phyloP scores from a whole-genome alignment of 2,113 vertebrate species.

The Centropristis striata region DNA sequence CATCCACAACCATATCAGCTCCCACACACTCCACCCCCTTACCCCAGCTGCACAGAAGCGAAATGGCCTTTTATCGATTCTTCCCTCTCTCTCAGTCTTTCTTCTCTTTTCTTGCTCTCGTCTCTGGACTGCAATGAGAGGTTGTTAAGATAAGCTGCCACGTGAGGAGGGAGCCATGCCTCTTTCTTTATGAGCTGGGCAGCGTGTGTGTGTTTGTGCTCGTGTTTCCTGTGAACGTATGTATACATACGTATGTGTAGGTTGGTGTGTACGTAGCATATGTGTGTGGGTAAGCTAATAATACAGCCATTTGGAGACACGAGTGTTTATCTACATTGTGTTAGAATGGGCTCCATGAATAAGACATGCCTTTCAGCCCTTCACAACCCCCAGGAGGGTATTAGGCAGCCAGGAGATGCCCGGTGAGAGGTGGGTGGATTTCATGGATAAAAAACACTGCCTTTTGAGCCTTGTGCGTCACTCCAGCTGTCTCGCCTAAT shows the following conservation, averaged over 20 bases:
- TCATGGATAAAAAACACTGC: slow-evolving; percentile 17
- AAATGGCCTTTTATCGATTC: slow-evolving; percentile 84
- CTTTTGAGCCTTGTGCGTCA: slow-evolving; percentile 43
- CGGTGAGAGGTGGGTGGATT: not conserved
- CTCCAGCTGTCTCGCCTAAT: slow-evolving; percentile 50
- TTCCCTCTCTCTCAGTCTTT: slow-evolving; percentile 46
- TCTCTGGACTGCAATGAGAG: slow-evolving; percentile 64
- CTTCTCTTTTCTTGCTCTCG: slow-evolving; percentile 54
- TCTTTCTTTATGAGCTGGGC: slow-evolving; percentile 20
- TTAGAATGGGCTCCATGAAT: slow-evolving; percentile 51
- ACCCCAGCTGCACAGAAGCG: slow-evolving; percentile 61
- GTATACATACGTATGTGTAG: not conserved
- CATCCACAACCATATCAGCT: slow-evolving; percentile 71
- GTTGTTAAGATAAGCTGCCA: slow-evolving; percentile 70
- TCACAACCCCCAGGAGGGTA: slow-evolving; percentile 29
- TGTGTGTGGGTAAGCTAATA: slow-evolving; percentile 42
- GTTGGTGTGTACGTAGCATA: not conserved
- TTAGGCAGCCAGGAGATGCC: slow-evolving; percentile 3
- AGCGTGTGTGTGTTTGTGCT: slow-evolving; percentile 6
- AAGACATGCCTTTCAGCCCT: slow-evolving; percentile 36
- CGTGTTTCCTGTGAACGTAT: not conserved
- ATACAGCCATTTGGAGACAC: slow-evolving; percentile 36
- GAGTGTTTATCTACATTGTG: slow-evolving; percentile 50
- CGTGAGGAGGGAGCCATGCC: slow-evolving; percentile 23
- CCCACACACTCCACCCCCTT: slow-evolving; percentile 50